Base-by-base conservation (phyloP, 2,888 invertebrate species). In the Drosophila anomelani region DNA sequence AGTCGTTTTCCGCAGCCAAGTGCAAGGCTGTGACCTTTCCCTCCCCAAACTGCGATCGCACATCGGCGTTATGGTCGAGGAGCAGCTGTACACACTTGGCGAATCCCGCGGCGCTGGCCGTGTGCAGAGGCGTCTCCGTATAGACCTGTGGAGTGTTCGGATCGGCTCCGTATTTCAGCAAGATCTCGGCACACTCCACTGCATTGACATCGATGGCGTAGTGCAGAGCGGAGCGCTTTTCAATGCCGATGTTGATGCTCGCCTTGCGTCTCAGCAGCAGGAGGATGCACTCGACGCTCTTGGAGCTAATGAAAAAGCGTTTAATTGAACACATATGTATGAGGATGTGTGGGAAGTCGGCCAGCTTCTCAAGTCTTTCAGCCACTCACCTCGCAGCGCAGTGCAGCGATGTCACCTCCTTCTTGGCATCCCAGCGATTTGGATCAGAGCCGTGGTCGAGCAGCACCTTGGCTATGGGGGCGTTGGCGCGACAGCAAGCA, bases 1-100 rank as follows among this genome's bases (percentile, higher is more conserved):
- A 96, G 8, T 97, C 97, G 82, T 97, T 97, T 89, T 97, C 97
- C 0, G 97, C 96, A 7, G 98, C 97, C 81, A 98, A 93, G 93
- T 98, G 98, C 34, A 98, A 92, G 3, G 98, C 96, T 0, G 98
- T 97, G 58, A 96, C 94, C 85, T 95, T 94, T 26, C 95, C 94
- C 2, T 94, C 90, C 0, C 96, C 96, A 76, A 95, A 93, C 74
- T 96, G 96, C 0, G 96, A 96, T 56, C 95, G 93, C 1, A 96
- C 96, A 85, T 97, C 97, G 1, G 97, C 97, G 26, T 97, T 97
- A 80, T 96, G 94, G 63, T 94, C 94, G 68, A 97, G 93, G 26
- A 98, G 93, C 75, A 98, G 93, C 91, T 95, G 94, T 41, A 96
- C 94, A 90, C 95, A 96, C 46, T 94, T 93, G 1, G 94, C 93